phyloP scores from a whole-genome alignment of 2,888 invertebrate species.

The Limnephilus auricula region DNA sequence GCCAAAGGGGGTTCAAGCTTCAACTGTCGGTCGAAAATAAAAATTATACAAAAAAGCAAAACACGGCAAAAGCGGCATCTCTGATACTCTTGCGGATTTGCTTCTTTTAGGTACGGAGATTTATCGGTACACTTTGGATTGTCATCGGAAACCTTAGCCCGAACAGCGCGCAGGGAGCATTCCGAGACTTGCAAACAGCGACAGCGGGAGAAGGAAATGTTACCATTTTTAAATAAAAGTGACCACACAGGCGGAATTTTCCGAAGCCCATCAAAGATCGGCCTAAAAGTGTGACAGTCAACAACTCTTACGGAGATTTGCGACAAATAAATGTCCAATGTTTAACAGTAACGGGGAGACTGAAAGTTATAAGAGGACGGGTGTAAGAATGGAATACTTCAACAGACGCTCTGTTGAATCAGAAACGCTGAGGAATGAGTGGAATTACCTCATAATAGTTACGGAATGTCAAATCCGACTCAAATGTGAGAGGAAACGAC shows the following conservation, averaged over 20 bases:
- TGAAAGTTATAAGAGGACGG: not conserved
- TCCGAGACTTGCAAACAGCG: not conserved
- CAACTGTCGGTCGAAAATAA: slow-evolving; percentile 39
- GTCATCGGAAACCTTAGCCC: slow-evolving; percentile 13
- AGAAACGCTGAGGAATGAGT: not conserved
- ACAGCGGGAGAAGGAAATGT: not conserved
- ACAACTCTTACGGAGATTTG: slow-evolving; percentile 41
- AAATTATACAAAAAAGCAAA: slow-evolving; percentile 4
- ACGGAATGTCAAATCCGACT: not conserved
- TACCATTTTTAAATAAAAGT: not conserved
- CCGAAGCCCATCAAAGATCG: not conserved
- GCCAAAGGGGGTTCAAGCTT: slow-evolving; percentile 41
- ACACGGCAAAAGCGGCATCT: not conserved
- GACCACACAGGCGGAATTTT: not conserved
- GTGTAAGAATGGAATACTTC: slow-evolving; percentile 4
- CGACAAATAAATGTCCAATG: slow-evolving; percentile 22
- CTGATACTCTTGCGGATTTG: not conserved
- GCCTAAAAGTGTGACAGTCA: slow-evolving; percentile 20
- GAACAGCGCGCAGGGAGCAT: not conserved
- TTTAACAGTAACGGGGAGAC: slow-evolving; percentile 25
- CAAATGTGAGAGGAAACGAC: slow-evolving; percentile 12
- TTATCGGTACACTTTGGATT: slow-evolving; percentile 17
- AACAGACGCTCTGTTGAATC: slow-evolving; percentile 19
- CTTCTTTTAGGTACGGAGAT: not conserved
- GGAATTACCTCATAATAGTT: slow-evolving; percentile 23